Evolutionary conservation across 92 coral and sea anemone genomes (phyloP), one percentile per base, ranked within the genome.

Genomic region (Meandrina meandrites): DNA sequence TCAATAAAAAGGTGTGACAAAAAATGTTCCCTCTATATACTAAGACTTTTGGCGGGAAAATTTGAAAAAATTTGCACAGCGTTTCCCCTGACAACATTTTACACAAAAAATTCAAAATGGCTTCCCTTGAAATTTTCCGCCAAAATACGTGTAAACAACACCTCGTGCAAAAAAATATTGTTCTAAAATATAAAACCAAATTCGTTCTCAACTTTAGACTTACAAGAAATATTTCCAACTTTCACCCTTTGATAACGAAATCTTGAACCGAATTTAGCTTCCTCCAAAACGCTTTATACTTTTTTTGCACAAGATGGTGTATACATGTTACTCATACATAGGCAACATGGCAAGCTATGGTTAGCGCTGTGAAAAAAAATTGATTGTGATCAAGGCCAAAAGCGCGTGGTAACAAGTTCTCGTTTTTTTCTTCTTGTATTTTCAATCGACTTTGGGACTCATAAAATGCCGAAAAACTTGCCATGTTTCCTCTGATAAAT

Each of bases 11-110:
- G 16, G 22, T 15, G 60, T 54, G 60, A 5, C 28, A 36, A 72
- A 71, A 72, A 47, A 48, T 50, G 12, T 50, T 30, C 50, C 66
- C n/a, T 27, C 0, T 77, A 50, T 77, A 77, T 77, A 48, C 45
- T 51, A 51, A 77, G 81, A 13, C 81, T 77, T 77, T 77, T 77
- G 81, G 81, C 81, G 81, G 81, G 81, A 77, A 77, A 77, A 77
- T 77, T 75, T 50, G 40, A 3, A 77, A 53, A 50, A 15, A 50
- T 77, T 77, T 77, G 81, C 81, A 48, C 81, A 77, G 81, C 35
- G 62, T 77, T 77, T 51, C 66, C 81, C 81, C 81, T 77, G 66
- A 31, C 62, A 51, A 77, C 81, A 51, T 47, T 48, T 30, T 77
- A 10, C n/a, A 0, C 81, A 50, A 77, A 77, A 45, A 50, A 50